Percentiles rank a stretch among this genome's conserved stretches.
Conservation (phyloP, 2,888 invertebrate genomes). For the Diadegma fenestrale region DNA sequence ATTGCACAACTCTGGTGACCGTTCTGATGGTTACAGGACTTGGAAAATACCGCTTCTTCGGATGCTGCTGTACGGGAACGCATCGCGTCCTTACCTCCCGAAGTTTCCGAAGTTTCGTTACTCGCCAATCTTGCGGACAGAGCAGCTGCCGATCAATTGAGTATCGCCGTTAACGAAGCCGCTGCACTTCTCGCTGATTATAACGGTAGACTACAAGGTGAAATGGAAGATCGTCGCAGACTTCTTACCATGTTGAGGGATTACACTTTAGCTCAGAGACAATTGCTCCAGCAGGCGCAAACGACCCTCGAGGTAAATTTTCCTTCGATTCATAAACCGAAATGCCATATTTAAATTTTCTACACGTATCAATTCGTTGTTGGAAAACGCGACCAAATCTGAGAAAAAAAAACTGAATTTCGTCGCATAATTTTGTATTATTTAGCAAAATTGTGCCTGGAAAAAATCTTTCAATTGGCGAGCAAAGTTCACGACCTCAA, state of each 20-base stretch:
- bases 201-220: slow-evolving; percentile 93
- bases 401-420: too few relatives aligned
- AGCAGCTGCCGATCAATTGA: slow-evolving; percentile 92
- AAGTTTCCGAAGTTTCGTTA: slow-evolving; percentile 96
- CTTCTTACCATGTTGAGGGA: slow-evolving; percentile 95
- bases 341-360: too few relatives aligned
- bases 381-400: too few relatives aligned
- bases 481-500: too few relatives aligned
- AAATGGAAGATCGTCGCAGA: slow-evolving; percentile 95
- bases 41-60: slow-evolving; percentile 98
- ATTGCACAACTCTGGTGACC: slow-evolving; percentile 39
- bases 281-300: slow-evolving; percentile 94
- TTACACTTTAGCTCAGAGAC: slow-evolving; percentile 94
- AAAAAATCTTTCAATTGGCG: too few relatives aligned
- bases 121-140: slow-evolving; percentile 94
- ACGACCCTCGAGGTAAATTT: slow-evolving; percentile 91
- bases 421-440: too few relatives aligned
- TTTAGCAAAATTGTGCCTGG: too few relatives aligned
- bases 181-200: slow-evolving; percentile 94
- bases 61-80: slow-evolving; percentile 96
- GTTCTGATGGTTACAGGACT: slow-evolving; percentile 88
- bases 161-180: slow-evolving; percentile 94
- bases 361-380: too few relatives aligned
- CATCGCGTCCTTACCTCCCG: slow-evolving; percentile 96
- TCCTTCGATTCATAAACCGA: neutral